Evolutionary conservation across 2,888 invertebrate species (phyloP), one percentile per base, ranked within the genome.

Genomic region (Megamerina dolium): DNA sequence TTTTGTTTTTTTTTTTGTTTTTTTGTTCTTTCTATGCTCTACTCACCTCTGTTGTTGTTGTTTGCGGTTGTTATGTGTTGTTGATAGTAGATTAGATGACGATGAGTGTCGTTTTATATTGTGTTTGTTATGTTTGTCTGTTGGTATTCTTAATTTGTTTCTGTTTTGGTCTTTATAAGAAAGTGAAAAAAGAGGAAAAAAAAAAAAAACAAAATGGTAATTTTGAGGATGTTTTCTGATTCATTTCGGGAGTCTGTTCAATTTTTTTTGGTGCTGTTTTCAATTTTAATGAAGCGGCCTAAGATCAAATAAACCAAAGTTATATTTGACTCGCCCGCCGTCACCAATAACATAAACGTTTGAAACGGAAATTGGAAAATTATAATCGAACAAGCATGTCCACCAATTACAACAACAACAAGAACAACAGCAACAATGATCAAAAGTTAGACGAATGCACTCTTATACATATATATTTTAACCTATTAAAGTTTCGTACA

Each of bases 61-160:
- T 36, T 20, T 19, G 5, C 6, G n/a, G n/a, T n/a, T n/a, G n/a
- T n/a, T n/a, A n/a, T n/a, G n/a, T n/a, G n/a, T n/a, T n/a, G n/a
- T 36, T 36, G 16, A 14, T 29, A 6, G 19, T 41, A 10, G 35
- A 41, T 41, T 41, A 35, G 61, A 56, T 55, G 60, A 57, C 58
- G 61, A 63, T 63, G 61, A 61, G 56, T 61, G 63, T 59, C 57
- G 59, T 63, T 61, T 63, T 34, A 39, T 32, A 23, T 9, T 39
- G 14, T 19, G 38, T 27, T 19, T 18, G 21, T 19, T 32, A 33
- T 29, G 6, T 36, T 36, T 31, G 26, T 26, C 39, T 20, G 20
- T 16, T 18, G n/a, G n/a, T n/a, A n/a, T n/a, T n/a, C n/a, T n/a
- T n/a, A n/a, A n/a, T n/a, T n/a, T n/a, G n/a, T n/a, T n/a, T n/a